Conservation (phyloP, 1,140 invertebrate genomes). For the Nephila pilipes region DNA sequence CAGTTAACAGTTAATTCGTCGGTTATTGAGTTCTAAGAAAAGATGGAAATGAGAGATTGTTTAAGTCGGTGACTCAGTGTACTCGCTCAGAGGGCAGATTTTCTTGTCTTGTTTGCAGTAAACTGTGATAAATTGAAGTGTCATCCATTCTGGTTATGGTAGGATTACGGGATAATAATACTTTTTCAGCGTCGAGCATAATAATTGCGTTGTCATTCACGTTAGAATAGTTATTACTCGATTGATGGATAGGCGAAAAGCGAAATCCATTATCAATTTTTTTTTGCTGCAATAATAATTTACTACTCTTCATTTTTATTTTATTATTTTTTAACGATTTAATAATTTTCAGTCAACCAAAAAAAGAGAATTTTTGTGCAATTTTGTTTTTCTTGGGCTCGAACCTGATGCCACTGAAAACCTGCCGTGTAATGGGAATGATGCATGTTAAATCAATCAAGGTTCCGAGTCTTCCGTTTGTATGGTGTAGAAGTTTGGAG, state of each 20-base stretch:
- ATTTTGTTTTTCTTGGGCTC: too few species aligned
- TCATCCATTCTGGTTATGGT: not conserved
- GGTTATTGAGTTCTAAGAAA: conserved; percentile 9
- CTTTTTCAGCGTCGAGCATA: too few species aligned
- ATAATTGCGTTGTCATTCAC: too few species aligned
- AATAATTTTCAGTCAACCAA: not conserved
- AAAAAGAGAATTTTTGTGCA: too few species aligned
- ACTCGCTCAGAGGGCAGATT: not conserved
- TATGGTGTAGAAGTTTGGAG: too few species aligned
- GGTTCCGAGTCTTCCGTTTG: too few species aligned
- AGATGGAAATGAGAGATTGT: conserved; percentile 7
- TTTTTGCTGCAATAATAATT: not conserved
- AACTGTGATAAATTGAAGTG: not conserved
- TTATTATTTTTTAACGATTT: not conserved
- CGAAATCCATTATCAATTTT: not conserved
- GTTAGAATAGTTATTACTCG: too few species aligned
- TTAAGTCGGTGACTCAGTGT: conserved; percentile 7
- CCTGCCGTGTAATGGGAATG: too few species aligned
- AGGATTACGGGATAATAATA: not conserved
- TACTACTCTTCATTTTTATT: too few species aligned
- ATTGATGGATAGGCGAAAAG: too few species aligned
- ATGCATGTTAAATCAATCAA: too few species aligned
- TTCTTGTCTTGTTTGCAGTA: conserved; percentile 5
- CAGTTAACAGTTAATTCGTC: conserved; percentile 16
- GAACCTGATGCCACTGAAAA: too few species aligned